These are phyloP conservation scores for Rhynchomys soricoides DNA, from an alignment of 2,113 vertebrate species.

Conservation along the genomic window DNA sequence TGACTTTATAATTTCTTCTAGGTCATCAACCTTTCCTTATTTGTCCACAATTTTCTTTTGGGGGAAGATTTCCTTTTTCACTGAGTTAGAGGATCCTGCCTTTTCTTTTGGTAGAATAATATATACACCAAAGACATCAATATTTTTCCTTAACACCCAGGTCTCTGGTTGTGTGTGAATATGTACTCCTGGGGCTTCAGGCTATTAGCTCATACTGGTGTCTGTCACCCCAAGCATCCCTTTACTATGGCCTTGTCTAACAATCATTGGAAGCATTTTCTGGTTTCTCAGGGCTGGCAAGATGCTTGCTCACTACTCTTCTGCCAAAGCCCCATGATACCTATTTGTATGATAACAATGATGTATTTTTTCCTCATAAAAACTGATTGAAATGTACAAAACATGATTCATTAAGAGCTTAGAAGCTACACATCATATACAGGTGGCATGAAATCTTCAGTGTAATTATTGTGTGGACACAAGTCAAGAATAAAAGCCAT, in stretches of 20 bases:
- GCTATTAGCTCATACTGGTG: not conserved
- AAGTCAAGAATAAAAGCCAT: not conserved
- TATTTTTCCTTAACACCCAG: not conserved
- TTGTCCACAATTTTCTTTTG: not conserved
- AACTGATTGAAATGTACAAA: not conserved
- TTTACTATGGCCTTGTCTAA: not conserved
- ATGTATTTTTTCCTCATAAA: not conserved
- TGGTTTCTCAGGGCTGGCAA: not conserved
- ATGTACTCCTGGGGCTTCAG: not conserved
- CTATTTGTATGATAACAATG: no score
- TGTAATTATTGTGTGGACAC: not conserved
- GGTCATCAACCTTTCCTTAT: not conserved
- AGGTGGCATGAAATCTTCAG: not conserved
- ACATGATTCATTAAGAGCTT: not conserved
- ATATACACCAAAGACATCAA: not conserved
- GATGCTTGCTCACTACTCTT: not conserved
- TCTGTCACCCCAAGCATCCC: not conserved
- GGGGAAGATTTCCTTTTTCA: not conserved
- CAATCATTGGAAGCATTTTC: no score
- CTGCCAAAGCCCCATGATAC: not conserved
- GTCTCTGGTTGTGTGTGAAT: not conserved
- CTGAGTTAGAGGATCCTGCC: not conserved
- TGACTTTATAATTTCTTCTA: not conserved
- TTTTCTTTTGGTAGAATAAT: not conserved
- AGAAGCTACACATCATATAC: fast-evolving